Percentiles rank a stretch among this genome's conserved stretches.
phyloP scores from a whole-genome alignment of 2,797 vertebrate genomes.

The Glyptemys insculpta region DNA sequence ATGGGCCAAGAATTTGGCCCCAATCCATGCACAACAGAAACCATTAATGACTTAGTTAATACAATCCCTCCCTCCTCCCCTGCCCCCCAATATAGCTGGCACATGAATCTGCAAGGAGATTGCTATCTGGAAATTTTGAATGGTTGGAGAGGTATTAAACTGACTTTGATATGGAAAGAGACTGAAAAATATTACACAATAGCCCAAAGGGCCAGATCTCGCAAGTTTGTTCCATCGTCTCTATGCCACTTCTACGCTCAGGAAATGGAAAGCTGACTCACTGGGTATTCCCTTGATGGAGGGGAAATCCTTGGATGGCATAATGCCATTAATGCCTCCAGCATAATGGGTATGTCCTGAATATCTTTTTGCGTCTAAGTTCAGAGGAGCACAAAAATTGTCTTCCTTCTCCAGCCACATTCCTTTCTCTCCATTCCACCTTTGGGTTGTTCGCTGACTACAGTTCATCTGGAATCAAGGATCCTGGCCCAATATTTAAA shows the following conservation, averaged over 20 bases:
- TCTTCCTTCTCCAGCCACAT: not conserved
- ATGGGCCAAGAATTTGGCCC: not conserved
- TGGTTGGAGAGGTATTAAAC: not conserved
- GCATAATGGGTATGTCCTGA: not conserved
- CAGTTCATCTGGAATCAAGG: fast-evolving
- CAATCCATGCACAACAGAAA: fast-evolving
- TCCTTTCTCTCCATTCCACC: not conserved
- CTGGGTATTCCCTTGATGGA: fast-evolving
- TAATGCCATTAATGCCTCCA: not conserved
- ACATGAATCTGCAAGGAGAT: not conserved
- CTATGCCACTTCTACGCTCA: not conserved
- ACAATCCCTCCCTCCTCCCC: not conserved
- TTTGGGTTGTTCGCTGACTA: fast-evolving
- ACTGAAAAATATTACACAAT: no score
- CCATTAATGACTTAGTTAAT: not conserved
- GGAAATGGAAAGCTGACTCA: not conserved
- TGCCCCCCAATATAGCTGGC: not conserved
- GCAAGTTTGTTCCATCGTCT: fast-evolving
- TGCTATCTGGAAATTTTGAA: fast-evolving
- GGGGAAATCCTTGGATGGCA: fast-evolving
- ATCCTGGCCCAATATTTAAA: fast-evolving
- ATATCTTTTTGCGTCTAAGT: not conserved
- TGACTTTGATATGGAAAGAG: fast-evolving
- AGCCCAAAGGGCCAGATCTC: not conserved
- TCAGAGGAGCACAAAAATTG: not conserved